A percentile compares a stretch with the other conserved stretches of the same genome.
phyloP scores from a whole-genome alignment of 1,140 invertebrate genomes.

The Phthorimaea operculella region DNA sequence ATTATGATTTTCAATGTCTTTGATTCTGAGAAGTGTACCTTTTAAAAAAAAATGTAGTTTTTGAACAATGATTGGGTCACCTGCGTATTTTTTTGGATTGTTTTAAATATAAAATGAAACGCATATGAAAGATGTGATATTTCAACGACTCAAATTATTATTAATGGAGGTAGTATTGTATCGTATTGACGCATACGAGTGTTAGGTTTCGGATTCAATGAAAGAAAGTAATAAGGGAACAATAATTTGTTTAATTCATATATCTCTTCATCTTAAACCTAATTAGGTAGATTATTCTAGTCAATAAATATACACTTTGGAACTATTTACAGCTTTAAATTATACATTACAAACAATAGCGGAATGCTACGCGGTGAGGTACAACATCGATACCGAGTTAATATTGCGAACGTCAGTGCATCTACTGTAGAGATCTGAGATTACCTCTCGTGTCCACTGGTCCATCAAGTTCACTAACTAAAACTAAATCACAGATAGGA shows the following conservation, averaged over 20 bases:
- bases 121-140: too few species aligned
- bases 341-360: conserved; percentile 24
- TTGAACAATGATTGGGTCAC: too few species aligned
- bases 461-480: conserved; percentile 21
- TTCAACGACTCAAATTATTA: too few species aligned
- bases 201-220: conserved; percentile 1
- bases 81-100: too few species aligned
- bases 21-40: too few species aligned
- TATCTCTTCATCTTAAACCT: conserved; percentile 39
- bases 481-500: conserved; percentile 28
- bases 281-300: conserved; percentile 17
- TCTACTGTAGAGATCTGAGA: conserved; percentile 19
- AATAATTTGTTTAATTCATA: conserved; percentile 33
- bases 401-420: conserved; percentile 30
- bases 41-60: too few species aligned
- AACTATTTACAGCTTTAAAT: conserved; percentile 45
- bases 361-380: conserved; percentile 40
- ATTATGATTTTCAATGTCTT: too few species aligned
- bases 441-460: conserved; percentile 32
- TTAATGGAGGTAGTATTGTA: too few species aligned
- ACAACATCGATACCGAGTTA: conserved; percentile 21
- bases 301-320: conserved; percentile 63
- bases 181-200: too few species aligned
- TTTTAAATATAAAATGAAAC: too few species aligned
- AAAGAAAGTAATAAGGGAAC: conserved; percentile 25